These are phyloP conservation scores for Acronicta leporina DNA, from an alignment of 2,888 invertebrate genomes.

Conservation along the genomic window DNA sequence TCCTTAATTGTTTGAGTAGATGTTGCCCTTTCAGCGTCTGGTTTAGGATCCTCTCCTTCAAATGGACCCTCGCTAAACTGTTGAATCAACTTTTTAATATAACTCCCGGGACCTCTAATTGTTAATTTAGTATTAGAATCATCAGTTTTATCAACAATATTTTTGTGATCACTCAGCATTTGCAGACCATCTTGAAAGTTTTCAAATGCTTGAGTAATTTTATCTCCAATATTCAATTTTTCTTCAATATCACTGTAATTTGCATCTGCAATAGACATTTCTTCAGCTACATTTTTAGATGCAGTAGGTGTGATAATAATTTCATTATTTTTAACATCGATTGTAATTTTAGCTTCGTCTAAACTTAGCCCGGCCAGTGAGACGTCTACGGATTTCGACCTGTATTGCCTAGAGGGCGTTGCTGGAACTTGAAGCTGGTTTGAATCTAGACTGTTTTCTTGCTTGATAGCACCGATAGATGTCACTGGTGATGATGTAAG, in stretches of 20 bases:
- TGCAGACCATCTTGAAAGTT: constrained; percentile 82
- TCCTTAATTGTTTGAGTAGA: constrained; percentile 78
- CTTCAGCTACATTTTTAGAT: constrained; percentile 67
- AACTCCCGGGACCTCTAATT: constrained; percentile 83
- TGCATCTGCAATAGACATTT: constrained; percentile 56
- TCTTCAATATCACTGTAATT: constrained; percentile 74
- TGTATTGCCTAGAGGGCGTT: constrained; percentile 79
- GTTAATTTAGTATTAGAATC: constrained; percentile 75
- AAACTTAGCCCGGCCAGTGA: constrained; percentile 76
- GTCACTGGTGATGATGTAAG: constrained; percentile 80
- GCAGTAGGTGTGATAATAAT: constrained; percentile 82
- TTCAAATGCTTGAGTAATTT: constrained; percentile 76
- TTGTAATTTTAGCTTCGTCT: constrained; percentile 81
- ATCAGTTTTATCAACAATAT: constrained; percentile 62
- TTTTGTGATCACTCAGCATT: constrained; percentile 71
- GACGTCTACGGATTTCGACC: constrained; percentile 89
- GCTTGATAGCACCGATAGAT: constrained; percentile 73
- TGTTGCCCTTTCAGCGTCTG: constrained; percentile 77
- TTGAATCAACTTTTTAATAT: constrained; percentile 85
- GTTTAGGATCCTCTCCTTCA: constrained; percentile 77
- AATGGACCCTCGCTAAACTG: constrained; percentile 86
- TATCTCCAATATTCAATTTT: constrained; percentile 77
- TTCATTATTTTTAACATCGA: constrained; percentile 82
- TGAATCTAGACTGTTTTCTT: constrained; percentile 67
- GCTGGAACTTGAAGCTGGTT: constrained; percentile 79